Evolutionary conservation across 2,797 vertebrate genomes (phyloP), one percentile per base, ranked within the genome.

Genomic region (Crocidura indochinensis): DNA sequence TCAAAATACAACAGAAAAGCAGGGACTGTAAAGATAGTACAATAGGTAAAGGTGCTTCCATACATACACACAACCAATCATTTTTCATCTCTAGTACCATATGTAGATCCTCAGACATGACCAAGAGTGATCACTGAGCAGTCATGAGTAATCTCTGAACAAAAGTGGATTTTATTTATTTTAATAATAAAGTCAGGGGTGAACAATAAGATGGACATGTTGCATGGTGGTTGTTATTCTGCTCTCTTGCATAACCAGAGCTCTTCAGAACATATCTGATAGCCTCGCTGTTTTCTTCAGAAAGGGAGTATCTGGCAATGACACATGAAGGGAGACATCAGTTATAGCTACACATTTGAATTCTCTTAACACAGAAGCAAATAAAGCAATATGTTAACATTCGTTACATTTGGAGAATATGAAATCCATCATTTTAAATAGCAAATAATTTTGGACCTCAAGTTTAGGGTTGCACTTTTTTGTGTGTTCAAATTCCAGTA

Each of bases 401-500:
- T 90, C 91, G 51, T 91, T 87, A 93, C 87, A 76, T 77, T 27
- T 46, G 51, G 0, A 17, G 93, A 93, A 93, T 89, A 90, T 84
- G 24, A 93, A 84, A 92, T 85, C 82, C 49, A 85, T 91, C 56
- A 89, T 86, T 87, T 95, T 74, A 95, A 92, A 90, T 47, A 89
- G 79, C 72, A 93, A 93, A 77, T 77, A 83, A n/a, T 87, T 94
- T 84, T 67, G 68, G 17, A 62, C 10, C 76, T 49, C 19, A 94
- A 93, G 19, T 27, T 78, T 44, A 80, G 56, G 29, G 72, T 73
- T 38, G 38, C 38, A 87, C 56, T 85, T 74, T 94, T 62, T 67
- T 47, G 68, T 96, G 88, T 96, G 77, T 83, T 95, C 87, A 96
- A 83, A 95, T 95, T 96, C 92, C 81, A 93, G 6, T 75, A 74